Conservation (phyloP, 2,797 vertebrate species). For the Bryconaethiops microstoma region DNA sequence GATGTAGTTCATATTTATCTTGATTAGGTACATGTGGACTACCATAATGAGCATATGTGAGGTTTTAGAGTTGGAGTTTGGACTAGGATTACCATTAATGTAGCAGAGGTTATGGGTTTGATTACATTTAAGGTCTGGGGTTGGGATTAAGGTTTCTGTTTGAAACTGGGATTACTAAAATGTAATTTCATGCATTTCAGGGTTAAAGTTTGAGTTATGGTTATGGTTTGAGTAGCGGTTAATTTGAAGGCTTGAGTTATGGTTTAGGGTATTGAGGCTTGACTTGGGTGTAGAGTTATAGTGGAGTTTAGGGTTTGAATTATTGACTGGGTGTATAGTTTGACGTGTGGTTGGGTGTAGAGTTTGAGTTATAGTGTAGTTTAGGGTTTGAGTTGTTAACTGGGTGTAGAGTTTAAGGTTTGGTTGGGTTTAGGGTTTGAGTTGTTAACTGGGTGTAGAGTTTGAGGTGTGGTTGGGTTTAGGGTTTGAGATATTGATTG, state of each 20-base stretch:
- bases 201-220: not conserved
- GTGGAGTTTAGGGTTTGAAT: not conserved
- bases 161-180: too few species aligned
- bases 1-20: not conserved
- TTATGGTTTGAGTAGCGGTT: not conserved
- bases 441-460: not conserved
- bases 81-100: not conserved
- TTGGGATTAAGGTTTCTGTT: not conserved
- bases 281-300: not conserved
- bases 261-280: not conserved
- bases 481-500: not conserved
- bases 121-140: too few species aligned
- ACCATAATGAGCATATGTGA: not conserved
- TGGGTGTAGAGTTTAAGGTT: not conserved
- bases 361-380: not conserved
- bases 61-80: too few species aligned
- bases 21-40: not conserved
- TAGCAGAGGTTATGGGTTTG: not conserved
- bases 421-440: not conserved
- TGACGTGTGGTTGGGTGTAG: not conserved
- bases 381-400: not conserved
- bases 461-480: not conserved
- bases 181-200: too few species aligned
- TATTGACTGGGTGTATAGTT: too few species aligned
- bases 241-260: not conserved